Percentiles rank a stretch among this genome's conserved stretches.
These are phyloP conservation scores for Poeciliopsis paucimaculata DNA, from an alignment of 2,797 vertebrate species.

Conservation along the genomic window DNA sequence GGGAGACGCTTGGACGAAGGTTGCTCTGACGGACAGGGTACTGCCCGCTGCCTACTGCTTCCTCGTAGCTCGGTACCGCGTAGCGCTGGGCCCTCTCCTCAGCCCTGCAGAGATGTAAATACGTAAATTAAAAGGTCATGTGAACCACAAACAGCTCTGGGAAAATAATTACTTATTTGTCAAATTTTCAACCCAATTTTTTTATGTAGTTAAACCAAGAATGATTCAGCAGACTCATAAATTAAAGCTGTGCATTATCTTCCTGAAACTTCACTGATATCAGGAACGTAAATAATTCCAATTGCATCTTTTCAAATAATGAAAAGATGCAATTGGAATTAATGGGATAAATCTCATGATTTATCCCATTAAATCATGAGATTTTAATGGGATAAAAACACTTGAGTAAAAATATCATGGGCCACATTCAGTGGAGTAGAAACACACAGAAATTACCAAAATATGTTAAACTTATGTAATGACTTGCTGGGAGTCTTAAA, in stretches of 20 bases:
- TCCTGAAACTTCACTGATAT: background rate
- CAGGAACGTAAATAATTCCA: background rate
- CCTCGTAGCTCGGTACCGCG: slow-evolving; percentile 93
- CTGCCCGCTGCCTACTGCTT: slow-evolving; percentile 86
- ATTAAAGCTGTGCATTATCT: background rate
- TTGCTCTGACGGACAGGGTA: slow-evolving; percentile 78
- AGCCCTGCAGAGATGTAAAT: slow-evolving; percentile 57
- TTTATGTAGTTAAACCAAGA: background rate
- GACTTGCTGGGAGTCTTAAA: background rate
- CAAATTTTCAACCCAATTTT: background rate
- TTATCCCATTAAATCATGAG: too few relatives aligned
- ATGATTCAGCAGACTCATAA: background rate
- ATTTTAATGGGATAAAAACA: background rate
- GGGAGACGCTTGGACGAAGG: slow-evolving; percentile 77
- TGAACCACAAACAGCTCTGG: slow-evolving; percentile 3
- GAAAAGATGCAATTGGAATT: too few relatives aligned
- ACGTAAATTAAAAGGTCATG: slow-evolving; percentile 15
- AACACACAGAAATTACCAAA: background rate
- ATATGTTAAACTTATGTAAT: background rate
- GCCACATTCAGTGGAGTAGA: background rate
- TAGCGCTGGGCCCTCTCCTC: slow-evolving; percentile 79
- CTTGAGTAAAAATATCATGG: background rate
- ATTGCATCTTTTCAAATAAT: background rate
- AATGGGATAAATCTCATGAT: too few relatives aligned
- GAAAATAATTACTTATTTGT: background rate